Evolutionary conservation across 2,113 vertebrate species (phyloP).

Genomic region (Erythrolamprus reginae): DNA sequence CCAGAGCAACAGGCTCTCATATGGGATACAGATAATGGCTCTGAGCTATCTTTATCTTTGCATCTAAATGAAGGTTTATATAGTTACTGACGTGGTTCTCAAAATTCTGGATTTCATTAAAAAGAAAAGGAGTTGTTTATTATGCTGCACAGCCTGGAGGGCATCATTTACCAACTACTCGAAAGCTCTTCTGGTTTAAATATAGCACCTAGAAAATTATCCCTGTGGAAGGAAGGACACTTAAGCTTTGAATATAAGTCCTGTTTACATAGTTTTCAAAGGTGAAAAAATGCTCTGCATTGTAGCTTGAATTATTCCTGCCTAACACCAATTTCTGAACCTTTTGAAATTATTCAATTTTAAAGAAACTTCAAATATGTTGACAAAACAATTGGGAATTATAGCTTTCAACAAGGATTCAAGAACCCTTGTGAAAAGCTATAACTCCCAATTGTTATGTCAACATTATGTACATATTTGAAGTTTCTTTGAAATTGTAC

Average conservation of each 20-base stretch:
- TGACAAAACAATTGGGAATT: too few relatives aligned
- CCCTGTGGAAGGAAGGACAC: background rate
- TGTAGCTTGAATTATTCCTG: background rate
- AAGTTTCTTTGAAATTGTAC: background rate
- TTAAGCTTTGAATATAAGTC: background rate
- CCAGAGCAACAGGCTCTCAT: background rate
- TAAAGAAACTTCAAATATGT: too few relatives aligned
- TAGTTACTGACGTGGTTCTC: background rate
- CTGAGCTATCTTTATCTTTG: background rate
- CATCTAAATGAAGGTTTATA: slow-evolving; percentile 7
- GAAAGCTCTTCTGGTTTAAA: background rate
- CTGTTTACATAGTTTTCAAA: background rate
- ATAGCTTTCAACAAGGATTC: too few relatives aligned
- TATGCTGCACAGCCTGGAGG: background rate
- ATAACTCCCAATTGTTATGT: background rate
- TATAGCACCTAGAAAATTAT: background rate
- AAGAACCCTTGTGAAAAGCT: background rate
- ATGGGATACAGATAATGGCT: background rate
- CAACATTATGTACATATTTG: background rate
- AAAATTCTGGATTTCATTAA: slow-evolving; percentile 20
- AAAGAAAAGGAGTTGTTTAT: background rate
- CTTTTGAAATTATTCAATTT: background rate
- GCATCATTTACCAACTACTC: background rate
- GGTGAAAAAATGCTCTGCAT: background rate
- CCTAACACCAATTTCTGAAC: background rate